phyloP scores from a whole-genome alignment of 2,888 invertebrate species.

The Tipula vernalis region DNA sequence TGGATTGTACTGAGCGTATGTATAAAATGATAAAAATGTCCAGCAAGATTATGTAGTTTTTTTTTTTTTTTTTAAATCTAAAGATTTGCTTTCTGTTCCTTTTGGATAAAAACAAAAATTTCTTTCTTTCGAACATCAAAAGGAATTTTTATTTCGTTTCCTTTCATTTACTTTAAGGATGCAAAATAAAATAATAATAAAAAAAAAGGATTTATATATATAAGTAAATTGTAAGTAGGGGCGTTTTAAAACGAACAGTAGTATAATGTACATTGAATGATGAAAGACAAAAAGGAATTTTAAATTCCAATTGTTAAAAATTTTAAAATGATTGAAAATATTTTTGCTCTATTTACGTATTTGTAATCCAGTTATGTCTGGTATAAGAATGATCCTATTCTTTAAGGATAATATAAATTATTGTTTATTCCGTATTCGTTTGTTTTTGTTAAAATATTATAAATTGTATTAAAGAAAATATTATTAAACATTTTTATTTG shows the following conservation, averaged over 20 bases:
- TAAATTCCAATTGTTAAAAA: not conserved
- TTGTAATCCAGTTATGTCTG: not conserved
- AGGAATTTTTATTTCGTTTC: not conserved
- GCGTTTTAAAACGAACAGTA: not conserved
- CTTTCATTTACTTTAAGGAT: not conserved
- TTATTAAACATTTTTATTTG: not conserved
- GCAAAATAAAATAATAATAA: not conserved
- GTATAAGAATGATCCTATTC: not conserved
- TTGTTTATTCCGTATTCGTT: not conserved
- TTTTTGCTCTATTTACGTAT: not conserved
- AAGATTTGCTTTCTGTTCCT: not conserved
- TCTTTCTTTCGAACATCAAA: not conserved
- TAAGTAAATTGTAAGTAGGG: not conserved
- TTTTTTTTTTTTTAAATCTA: not conserved
- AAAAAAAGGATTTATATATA: not conserved
- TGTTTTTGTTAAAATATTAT: not conserved
- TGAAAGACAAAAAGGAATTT: not conserved
- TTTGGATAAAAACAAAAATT: not conserved
- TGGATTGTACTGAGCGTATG: not conserved
- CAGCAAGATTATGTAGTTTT: not conserved
- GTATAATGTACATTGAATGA: not conserved
- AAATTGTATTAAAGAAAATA: not conserved
- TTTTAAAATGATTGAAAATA: not conserved
- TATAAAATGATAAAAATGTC: not conserved
- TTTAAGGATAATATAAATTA: not conserved